phyloP scores from a whole-genome alignment of 2,113 vertebrate species.

The Anhinga rufa region DNA sequence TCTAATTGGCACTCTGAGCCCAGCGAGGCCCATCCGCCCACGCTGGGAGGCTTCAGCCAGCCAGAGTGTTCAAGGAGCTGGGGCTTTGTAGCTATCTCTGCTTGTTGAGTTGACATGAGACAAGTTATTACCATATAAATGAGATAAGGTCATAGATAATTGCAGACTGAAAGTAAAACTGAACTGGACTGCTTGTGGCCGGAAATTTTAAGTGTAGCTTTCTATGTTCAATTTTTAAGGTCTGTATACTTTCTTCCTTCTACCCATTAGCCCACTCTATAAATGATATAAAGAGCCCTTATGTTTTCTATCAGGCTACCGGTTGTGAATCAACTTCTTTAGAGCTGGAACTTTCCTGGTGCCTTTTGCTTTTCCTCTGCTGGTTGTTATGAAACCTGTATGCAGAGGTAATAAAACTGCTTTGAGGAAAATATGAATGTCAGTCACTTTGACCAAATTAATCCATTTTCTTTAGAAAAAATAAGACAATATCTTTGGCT shows the following conservation, averaged over 20 bases:
- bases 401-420: background rate
- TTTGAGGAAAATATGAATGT: background rate
- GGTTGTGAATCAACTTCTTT: background rate
- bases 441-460: background rate
- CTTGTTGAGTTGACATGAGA: conserved; percentile 40
- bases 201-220: background rate
- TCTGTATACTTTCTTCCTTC: background rate
- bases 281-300: background rate
- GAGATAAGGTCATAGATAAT: conserved; percentile 72
- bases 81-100: conserved; percentile 11
- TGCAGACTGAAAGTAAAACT: conserved; percentile 67
- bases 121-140: conserved; percentile 79
- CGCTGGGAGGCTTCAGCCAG: background rate
- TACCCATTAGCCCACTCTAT: background rate
- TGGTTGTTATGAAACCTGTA: background rate
- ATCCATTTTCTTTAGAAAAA: background rate
- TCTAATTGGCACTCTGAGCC: background rate
- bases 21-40: conserved; percentile 10
- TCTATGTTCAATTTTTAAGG: background rate
- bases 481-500: background rate
- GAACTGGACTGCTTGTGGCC: conserved; percentile 1
- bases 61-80: background rate
- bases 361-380: background rate
- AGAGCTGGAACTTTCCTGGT: background rate
- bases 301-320: background rate